Conservation (phyloP, 2,888 invertebrate genomes). For the Drosophila falleni region DNA sequence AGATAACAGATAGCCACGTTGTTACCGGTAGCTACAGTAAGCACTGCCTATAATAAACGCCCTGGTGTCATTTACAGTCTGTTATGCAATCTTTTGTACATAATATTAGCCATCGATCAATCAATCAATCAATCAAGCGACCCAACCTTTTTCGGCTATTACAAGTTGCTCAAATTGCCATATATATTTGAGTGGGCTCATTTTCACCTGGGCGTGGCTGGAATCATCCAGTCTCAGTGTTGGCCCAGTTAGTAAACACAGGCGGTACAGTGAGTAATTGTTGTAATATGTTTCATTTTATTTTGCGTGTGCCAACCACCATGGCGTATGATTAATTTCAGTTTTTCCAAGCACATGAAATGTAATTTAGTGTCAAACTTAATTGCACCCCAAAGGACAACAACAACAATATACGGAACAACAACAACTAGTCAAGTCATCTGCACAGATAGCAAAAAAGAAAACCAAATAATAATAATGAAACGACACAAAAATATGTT, state of each 20-base stretch:
- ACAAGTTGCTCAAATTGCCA: conserved; percentile 9
- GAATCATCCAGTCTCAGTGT: conserved; percentile 7
- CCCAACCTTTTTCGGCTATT: conserved; percentile 37
- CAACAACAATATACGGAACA: conserved; percentile 21
- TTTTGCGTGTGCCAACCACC: conserved; percentile 30
- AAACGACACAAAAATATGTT: conserved; percentile 55
- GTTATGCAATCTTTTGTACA: not conserved
- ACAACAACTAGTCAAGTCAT: conserved; percentile 62
- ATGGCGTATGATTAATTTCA: conserved; percentile 76
- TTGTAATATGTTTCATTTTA: conserved; percentile 24
- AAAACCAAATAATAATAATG: conserved; percentile 21
- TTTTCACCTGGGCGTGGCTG: conserved; percentile 47
- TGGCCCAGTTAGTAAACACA: conserved; percentile 11
- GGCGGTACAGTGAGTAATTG: conserved; percentile 45
- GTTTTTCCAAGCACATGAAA: conserved; percentile 38
- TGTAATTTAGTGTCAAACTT: conserved; percentile 72
- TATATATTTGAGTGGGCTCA: conserved; percentile 7
- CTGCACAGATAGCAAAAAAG: conserved; percentile 65
- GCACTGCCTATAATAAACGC: not conserved
- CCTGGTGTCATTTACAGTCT: conserved; percentile 11
- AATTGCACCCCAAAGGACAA: conserved; percentile 69
- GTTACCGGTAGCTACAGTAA: conserved; percentile 1
- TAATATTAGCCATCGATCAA: conserved; percentile 26
- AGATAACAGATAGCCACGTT: conserved; percentile 34
- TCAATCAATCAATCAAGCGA: conserved; percentile 38